Conservation (phyloP, 2,113 vertebrate genomes). For the Chlamydotis undulata region DNA sequence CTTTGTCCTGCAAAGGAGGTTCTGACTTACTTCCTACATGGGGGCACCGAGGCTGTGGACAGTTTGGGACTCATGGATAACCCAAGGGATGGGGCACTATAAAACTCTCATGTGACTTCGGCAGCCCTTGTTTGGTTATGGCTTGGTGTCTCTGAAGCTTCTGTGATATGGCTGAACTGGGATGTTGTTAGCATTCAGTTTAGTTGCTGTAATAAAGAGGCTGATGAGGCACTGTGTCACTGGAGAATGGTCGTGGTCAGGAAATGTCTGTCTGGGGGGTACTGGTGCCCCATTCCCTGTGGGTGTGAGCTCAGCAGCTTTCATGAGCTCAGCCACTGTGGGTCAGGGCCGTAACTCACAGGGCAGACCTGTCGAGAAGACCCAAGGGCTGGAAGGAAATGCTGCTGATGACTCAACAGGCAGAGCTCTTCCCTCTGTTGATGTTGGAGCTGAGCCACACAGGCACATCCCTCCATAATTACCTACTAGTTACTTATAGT, state of each 20-base stretch:
- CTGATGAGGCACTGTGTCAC: not conserved
- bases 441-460: conserved; percentile 39
- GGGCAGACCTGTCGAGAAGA: not conserved
- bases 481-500: not conserved
- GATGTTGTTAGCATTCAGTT: not conserved
- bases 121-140: not conserved
- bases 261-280: not conserved
- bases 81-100: not conserved
- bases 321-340: not conserved
- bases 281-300: not conserved
- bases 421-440: conserved; percentile 57
- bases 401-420: conserved; percentile 47
- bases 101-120: not conserved
- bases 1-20: not conserved
- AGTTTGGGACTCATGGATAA: not conserved
- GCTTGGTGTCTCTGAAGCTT: not conserved
- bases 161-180: not conserved
- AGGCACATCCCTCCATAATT: conserved; percentile 40
- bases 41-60: not conserved
- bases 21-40: not conserved
- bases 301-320: not conserved
- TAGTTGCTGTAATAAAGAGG: not conserved
- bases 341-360: not conserved
- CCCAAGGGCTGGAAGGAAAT: conserved; percentile 34
- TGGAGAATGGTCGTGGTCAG: not conserved